Base-by-base conservation (phyloP, 2,797 vertebrate genomes). In the Saxicola maurus region DNA sequence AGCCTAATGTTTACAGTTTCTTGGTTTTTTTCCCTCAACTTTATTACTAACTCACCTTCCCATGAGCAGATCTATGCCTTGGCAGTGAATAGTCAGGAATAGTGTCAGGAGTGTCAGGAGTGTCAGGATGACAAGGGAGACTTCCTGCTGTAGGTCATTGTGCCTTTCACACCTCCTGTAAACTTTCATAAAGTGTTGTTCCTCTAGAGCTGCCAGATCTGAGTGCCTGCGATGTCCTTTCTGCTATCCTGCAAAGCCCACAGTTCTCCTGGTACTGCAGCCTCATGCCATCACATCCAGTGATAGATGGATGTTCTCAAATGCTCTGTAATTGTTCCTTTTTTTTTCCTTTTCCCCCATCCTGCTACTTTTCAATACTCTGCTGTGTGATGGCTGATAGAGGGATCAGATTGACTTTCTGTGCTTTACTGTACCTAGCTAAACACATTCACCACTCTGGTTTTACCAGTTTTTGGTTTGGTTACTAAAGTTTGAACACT, bases 11-110 rank as follows among this genome's bases (percentile, higher is more conserved):
- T 74, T 4, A n/a, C n/a, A 31, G 35, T n/a, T 78, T 68, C 59
- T 78, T 68, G 5, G 0, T 0, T 10, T 13, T 17, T 19, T 2
- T 3, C 9, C 23, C 24, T 4, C 3, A 13, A 4, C 14, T 74
- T 52, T 45, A 33, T 71, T 64, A 28, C 21, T 42, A 35, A 53
- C 17, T 75, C 7, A 0, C 45, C 19, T 88, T 86, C 60, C 67
- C 28, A 9, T 38, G 27, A 43, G 17, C 40, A 86, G 59, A 40
- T 30, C 28, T 56, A 0, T 33, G 38, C 23, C 1, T 17, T 13
- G 57, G 38, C 59, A 46, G 35, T 28, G 67, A 83, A 49, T 7
- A 10, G 52, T 30, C 71, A n/a, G n/a, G n/a, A n/a, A n/a, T n/a
- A n/a, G n/a, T n/a, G n/a, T n/a, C n/a, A n/a, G n/a, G n/a, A n/a